Base-by-base conservation (phyloP, 2,113 vertebrate genomes). In the Scolopax mira region DNA sequence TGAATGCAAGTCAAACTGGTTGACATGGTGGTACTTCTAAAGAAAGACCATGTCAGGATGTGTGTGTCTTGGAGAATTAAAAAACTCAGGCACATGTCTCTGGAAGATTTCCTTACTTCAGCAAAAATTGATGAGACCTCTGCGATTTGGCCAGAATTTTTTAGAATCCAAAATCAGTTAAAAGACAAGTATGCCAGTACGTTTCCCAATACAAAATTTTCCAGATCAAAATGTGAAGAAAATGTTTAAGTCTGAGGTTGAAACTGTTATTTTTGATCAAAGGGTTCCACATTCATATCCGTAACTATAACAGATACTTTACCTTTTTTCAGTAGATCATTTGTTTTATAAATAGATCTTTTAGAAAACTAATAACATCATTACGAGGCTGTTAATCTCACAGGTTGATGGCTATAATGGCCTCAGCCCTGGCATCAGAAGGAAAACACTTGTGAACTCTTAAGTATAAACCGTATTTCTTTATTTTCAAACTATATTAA, bases 401-500 rank as follows among this genome's bases (percentile, higher is more conserved):
- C 16, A 70, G 14, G 55, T n/a, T 75, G 37, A 49, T 1, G 8
- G n/a, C 49, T 88, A 15, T 16, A 79, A 66, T 41, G 67, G 49
- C 46, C 28, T 92, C 57, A 69, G 54, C 54, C 30, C 58, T 30
- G 11, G 8, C 35, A 77, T 49, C 55, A 67, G 71, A 35, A 83
- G 15, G n/a, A 90, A 90, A 92, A 80, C 11, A 35, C 13, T 70
- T 62, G 22, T 39, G 30, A 83, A 51, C 11, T 77, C 28, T 30
- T 72, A 80, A 33, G 51, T 88, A 27, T 66, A 66, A 82, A 37
- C 24, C 18, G 71, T 87, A 85, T 70, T 8, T 79, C 69, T 42
- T 25, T 42, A 67, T 87, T 88, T 78, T 88, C 28, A 84, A 90
- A 64, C 90, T 67, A 19, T 88, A 4, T 78, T 58, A 62, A 61